Evolutionary conservation across 2,888 invertebrate genomes (phyloP).

Genomic region (Caprella mutica): DNA sequence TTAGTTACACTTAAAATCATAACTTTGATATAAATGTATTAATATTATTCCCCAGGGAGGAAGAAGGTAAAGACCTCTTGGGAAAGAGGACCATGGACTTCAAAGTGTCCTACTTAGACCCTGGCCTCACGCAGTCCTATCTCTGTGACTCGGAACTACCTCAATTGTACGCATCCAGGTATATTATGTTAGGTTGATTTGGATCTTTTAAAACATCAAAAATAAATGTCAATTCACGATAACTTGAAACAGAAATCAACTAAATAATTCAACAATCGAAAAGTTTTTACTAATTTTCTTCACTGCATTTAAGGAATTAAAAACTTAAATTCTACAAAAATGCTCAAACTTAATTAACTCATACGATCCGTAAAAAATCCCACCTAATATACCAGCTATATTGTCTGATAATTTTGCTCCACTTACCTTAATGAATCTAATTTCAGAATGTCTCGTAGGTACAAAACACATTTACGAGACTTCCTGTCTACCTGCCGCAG

Average conservation of each 20-base stretch:
- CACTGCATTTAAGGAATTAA: no score
- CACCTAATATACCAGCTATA: no score
- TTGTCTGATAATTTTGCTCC: conserved; percentile 34
- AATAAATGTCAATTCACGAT: no score
- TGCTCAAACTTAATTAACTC: no score
- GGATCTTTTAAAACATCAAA: no score
- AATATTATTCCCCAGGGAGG: conserved; percentile 59
- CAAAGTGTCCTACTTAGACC: conserved; percentile 93
- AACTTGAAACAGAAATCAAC: no score
- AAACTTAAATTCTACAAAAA: no score
- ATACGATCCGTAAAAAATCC: no score
- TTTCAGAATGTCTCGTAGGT: conserved; percentile 65
- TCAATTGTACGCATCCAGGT: conserved; percentile 28
- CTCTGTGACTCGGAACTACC: conserved; percentile 64
- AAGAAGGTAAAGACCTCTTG: conserved; percentile 91
- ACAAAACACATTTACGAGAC: conserved; percentile 85
- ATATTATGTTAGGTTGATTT: no score
- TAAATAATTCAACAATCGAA: no score
- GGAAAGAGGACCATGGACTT: conserved; percentile 99
- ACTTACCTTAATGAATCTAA: no score
- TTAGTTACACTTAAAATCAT: not conserved
- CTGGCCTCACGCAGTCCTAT: conserved; percentile 78
- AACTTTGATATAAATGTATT: not conserved
- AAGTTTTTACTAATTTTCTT: no score
- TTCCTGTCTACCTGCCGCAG: conserved; percentile 83